phyloP scores from a whole-genome alignment of 2,113 vertebrate genomes.

The Oxygymnocypris stewartii region DNA sequence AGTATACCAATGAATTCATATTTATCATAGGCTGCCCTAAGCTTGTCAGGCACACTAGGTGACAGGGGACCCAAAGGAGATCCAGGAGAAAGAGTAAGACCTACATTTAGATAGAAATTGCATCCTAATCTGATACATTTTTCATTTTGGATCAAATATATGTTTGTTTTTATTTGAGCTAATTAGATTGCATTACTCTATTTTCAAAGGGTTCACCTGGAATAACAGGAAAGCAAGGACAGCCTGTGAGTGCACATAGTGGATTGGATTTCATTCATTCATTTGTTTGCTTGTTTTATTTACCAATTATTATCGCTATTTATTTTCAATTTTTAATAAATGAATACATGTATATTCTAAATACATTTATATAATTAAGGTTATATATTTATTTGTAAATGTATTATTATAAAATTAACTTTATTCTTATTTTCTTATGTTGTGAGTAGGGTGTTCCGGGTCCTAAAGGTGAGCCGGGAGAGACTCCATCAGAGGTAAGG shows the following conservation, averaged over 20 bases:
- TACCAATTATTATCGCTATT: background rate
- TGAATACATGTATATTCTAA: background rate
- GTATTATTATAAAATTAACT: background rate
- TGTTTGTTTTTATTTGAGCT: background rate
- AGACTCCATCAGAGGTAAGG: conserved; percentile 48
- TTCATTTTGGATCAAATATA: background rate
- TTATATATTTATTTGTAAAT: background rate
- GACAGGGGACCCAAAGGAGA: conserved; percentile 75
- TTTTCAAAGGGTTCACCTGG: conserved; percentile 76
- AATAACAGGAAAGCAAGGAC: conserved; percentile 72
- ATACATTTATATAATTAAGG: background rate
- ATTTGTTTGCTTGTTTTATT: background rate
- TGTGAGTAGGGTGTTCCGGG: conserved; percentile 76
- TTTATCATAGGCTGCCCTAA: conserved; percentile 64
- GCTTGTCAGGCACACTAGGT: conserved; percentile 69
- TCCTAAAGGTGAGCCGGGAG: conserved; percentile 77
- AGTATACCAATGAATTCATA: background rate
- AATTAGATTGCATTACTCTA: conserved; percentile 10
- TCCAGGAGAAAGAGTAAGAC: conserved; percentile 68
- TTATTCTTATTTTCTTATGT: conserved; percentile 12
- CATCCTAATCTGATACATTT: background rate
- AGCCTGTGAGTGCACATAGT: conserved; percentile 74
- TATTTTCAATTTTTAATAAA: background rate
- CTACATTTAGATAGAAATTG: background rate
- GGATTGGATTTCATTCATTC: background rate